phyloP scores from a whole-genome alignment of 2,888 invertebrate genomes.

The Pyrochroa serraticornis region DNA sequence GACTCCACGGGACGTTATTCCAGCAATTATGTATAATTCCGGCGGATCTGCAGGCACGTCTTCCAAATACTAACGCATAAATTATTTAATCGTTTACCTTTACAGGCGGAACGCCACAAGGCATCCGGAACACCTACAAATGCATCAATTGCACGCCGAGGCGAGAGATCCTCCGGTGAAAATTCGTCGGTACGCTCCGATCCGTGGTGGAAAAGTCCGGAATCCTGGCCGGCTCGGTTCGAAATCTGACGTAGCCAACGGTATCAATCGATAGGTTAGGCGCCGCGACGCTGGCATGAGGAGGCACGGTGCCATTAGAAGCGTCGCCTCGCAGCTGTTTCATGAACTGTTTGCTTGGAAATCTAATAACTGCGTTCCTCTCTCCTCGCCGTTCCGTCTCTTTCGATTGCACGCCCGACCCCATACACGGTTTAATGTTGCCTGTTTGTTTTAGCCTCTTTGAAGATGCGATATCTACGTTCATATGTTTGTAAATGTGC shows the following conservation, averaged over 20 bases:
- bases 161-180: too few relatives aligned
- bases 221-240: slow-evolving; percentile 2
- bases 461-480: slow-evolving; percentile 35
- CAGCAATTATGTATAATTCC: slow-evolving; percentile 27
- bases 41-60: slow-evolving; percentile 14
- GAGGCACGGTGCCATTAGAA: slow-evolving; percentile 45
- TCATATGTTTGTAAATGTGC: slow-evolving; percentile 37
- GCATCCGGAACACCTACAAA: too few relatives aligned
- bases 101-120: background rate
- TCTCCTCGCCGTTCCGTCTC: slow-evolving; percentile 27
- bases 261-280: slow-evolving; percentile 51
- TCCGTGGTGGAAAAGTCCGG: background rate
- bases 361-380: slow-evolving; percentile 53
- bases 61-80: slow-evolving; percentile 27
- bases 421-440: slow-evolving; percentile 34
- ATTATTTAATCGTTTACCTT: slow-evolving; percentile 27
- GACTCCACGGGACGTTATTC: slow-evolving; percentile 11
- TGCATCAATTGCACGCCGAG: too few relatives aligned
- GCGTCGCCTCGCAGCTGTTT: slow-evolving; percentile 54
- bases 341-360: slow-evolving; percentile 56
- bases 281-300: slow-evolving; percentile 47
- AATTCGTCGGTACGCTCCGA: too few relatives aligned
- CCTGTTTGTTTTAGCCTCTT: slow-evolving; percentile 36
- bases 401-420: slow-evolving; percentile 30
- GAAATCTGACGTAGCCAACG: slow-evolving; percentile 19